These are phyloP conservation scores for Metalampra italica DNA, from an alignment of 2,888 invertebrate genomes.

Conservation along the genomic window DNA sequence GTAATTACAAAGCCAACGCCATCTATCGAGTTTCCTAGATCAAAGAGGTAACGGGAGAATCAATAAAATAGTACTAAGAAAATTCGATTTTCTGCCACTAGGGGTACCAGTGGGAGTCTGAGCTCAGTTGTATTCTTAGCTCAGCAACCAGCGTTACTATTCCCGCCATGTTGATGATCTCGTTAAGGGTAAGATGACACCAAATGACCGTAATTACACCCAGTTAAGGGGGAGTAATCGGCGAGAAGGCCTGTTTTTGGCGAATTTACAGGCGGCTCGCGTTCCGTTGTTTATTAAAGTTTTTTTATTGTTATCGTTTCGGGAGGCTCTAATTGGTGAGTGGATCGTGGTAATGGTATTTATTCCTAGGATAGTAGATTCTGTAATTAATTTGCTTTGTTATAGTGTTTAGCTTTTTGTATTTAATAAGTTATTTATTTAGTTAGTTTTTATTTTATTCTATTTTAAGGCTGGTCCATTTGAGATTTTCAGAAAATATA, in stretches of 20 bases:
- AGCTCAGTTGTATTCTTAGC: conserved; percentile 29
- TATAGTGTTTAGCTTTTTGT: too few relatives aligned
- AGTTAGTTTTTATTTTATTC: too few relatives aligned
- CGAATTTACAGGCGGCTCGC: conserved; percentile 55
- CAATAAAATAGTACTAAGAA: too few relatives aligned
- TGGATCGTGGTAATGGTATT: neutral
- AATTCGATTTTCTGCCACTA: too few relatives aligned
- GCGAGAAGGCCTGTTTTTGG: conserved; percentile 46
- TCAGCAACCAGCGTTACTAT: conserved; percentile 17
- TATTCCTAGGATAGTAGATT: neutral
- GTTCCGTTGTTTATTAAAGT: conserved; percentile 67
- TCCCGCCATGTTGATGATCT: conserved; percentile 50
- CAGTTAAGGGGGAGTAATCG: conserved; percentile 61
- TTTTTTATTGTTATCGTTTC: conserved; percentile 57
- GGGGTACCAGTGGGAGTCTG: too few relatives aligned
- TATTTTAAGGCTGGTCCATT: too few relatives aligned
- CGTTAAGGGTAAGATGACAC: conserved; percentile 73
- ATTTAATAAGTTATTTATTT: too few relatives aligned
- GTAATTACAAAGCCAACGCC: too few relatives aligned
- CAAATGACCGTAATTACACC: conserved; percentile 70
- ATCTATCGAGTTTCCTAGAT: too few relatives aligned
- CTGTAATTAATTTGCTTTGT: neutral
- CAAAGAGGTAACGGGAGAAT: too few relatives aligned
- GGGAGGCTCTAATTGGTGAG: conserved; percentile 34
- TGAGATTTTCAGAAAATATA: too few relatives aligned